These are phyloP conservation scores for Ichneumon xanthorius DNA, from an alignment of 2,888 invertebrate species.

Conservation along the genomic window DNA sequence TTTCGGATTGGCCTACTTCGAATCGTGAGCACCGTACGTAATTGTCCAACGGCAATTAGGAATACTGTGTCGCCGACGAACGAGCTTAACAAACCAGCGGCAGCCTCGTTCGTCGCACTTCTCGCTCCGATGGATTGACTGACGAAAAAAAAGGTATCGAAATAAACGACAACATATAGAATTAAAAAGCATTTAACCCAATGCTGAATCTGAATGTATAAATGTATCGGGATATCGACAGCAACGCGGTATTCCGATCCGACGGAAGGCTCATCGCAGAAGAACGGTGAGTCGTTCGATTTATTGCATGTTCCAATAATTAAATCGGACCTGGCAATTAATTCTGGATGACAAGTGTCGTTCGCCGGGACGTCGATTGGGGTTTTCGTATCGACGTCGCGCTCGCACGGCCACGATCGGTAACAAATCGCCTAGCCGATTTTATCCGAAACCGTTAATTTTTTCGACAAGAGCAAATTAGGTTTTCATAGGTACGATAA, in stretches of 20 bases:
- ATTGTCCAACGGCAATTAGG: constrained; percentile 57
- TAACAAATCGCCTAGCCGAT: not conserved
- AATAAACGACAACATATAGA: constrained; percentile 15
- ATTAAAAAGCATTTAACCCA: not conserved
- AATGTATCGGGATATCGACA: constrained; percentile 5
- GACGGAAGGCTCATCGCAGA: not conserved
- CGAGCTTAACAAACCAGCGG: constrained; percentile 17
- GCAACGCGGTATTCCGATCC: not conserved
- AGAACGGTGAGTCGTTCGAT: not conserved
- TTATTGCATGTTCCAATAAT: constrained; percentile 16
- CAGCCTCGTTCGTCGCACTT: constrained; percentile 45
- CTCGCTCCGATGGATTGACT: constrained; percentile 24
- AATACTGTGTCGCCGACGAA: constrained; percentile 53
- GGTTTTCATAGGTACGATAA: too few relatives aligned
- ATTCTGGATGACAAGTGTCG: constrained; percentile 2
- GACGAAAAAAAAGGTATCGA: not conserved
- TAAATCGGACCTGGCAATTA: constrained; percentile 14
- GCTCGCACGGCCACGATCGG: not conserved
- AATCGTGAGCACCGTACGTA: constrained; percentile 58
- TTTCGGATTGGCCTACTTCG: constrained; percentile 62
- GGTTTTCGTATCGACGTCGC: constrained; percentile 15
- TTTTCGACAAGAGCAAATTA: too few relatives aligned
- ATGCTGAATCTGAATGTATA: not conserved
- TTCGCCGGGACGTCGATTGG: constrained; percentile 5
- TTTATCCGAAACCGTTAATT: too few relatives aligned